phyloP scores from a whole-genome alignment of 92 coral and sea anemone species.

The Palythoa grandiflora region DNA sequence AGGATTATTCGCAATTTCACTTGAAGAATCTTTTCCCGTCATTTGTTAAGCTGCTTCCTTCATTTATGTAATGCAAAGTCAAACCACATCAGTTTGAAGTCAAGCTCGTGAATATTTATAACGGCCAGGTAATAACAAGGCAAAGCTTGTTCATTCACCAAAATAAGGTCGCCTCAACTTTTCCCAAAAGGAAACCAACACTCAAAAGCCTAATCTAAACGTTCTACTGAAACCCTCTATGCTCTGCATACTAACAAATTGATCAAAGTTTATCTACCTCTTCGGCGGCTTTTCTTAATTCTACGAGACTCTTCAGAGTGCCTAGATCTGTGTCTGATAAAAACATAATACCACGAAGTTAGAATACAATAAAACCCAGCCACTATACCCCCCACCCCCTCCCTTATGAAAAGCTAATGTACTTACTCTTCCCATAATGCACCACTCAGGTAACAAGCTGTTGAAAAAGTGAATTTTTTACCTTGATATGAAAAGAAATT shows the following conservation, averaged over 20 bases:
- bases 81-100: too few species aligned
- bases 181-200: too few species aligned
- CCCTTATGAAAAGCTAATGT: neutral
- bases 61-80: too few species aligned
- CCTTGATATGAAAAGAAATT: neutral
- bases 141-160: too few species aligned
- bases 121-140: too few species aligned
- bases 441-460: constrained; percentile 40
- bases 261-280: constrained; percentile 46
- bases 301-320: constrained; percentile 88
- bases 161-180: too few species aligned
- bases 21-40: too few species aligned
- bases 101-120: too few species aligned
- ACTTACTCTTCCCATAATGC: constrained; percentile 51
- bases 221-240: too few species aligned
- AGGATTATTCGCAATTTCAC: too few species aligned
- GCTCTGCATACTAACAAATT: neutral
- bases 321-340: constrained; percentile 86
- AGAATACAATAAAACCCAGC: constrained; percentile 5
- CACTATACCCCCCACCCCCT: constrained; percentile 30
- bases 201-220: too few species aligned
- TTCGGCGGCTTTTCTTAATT: constrained; percentile 85
- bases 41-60: too few species aligned
- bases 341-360: constrained; percentile 55
- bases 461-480: neutral